Percentiles rank a stretch among this genome's conserved stretches.
Evolutionary conservation across 2,113 vertebrate genomes (phyloP).

Genomic region (Suncus etruscus): DNA sequence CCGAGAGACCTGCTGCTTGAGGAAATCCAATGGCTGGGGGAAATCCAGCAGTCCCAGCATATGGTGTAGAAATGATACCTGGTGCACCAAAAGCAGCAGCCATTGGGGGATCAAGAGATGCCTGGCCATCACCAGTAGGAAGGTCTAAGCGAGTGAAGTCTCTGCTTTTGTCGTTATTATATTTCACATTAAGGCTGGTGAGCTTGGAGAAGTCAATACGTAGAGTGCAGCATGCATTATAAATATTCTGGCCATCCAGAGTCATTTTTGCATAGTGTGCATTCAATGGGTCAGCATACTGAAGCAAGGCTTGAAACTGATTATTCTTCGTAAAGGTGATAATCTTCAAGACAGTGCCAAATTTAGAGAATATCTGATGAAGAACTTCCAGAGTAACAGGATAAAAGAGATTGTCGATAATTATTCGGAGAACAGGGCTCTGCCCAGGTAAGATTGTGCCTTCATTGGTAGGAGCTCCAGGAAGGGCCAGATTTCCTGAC

Average conservation of each 20-base stretch:
- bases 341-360: constrained; percentile 92
- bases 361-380: constrained; percentile 92
- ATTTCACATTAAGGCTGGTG: constrained; percentile 90
- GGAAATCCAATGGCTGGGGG: constrained; percentile 85
- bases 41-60: constrained; percentile 87
- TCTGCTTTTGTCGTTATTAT: constrained; percentile 93
- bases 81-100: constrained; percentile 88
- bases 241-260: constrained; percentile 91
- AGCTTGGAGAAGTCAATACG: constrained; percentile 92
- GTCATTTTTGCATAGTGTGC: constrained; percentile 91
- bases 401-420: constrained; percentile 91
- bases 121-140: constrained; percentile 88
- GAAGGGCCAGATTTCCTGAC: constrained; percentile 78
- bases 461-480: constrained; percentile 71
- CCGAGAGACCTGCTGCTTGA: constrained; percentile 86
- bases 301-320: constrained; percentile 91
- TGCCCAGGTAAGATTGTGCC: constrained; percentile 79
- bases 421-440: constrained; percentile 90
- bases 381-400: constrained; percentile 91
- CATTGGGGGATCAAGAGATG: constrained; percentile 82
- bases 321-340: constrained; percentile 92
- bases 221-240: constrained; percentile 90
- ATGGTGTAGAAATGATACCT: constrained; percentile 86
- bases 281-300: constrained; percentile 89
- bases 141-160: constrained; percentile 93